A percentile compares a stretch with the other conserved stretches of the same genome.
Evolutionary conservation across 2,888 invertebrate species (phyloP).

Genomic region (Phymatocera aterrima): DNA sequence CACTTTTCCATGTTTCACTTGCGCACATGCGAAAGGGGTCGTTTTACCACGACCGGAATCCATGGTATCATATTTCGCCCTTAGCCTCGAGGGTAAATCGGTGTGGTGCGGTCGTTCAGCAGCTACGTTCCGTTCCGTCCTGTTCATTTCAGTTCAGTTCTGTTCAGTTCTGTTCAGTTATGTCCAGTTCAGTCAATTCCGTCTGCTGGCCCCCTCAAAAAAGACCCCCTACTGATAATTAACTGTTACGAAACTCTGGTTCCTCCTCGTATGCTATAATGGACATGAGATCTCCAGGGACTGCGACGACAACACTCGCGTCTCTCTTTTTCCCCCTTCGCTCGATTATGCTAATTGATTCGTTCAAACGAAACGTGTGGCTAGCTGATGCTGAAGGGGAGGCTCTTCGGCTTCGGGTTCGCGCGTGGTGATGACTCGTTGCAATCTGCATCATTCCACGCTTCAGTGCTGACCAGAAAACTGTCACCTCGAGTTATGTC

Average conservation of each 20-base stretch:
- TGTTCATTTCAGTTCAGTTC: neutral
- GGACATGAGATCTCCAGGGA: slow-evolving; percentile 1
- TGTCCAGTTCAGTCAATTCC: neutral
- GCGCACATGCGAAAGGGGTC: neutral
- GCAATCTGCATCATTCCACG: slow-evolving; percentile 27
- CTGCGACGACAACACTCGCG: neutral
- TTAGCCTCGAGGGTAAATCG: neutral
- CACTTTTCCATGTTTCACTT: neutral
- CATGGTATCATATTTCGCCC: slow-evolving; percentile 9
- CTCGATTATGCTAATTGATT: slow-evolving; percentile 60
- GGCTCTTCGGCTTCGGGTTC: neutral
- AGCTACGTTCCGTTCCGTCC: neutral
- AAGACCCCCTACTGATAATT: slow-evolving; percentile 12
- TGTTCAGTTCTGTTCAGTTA: neutral
- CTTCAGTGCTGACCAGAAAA: slow-evolving; percentile 10
- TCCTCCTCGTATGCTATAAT: neutral
- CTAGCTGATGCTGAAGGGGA: slow-evolving; percentile 19
- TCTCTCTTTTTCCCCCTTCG: slow-evolving; percentile 22
- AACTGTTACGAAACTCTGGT: slow-evolving; percentile 24
- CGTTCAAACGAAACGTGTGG: slow-evolving; percentile 49
- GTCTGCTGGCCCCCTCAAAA: neutral
- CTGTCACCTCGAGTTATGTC: slow-evolving; percentile 16
- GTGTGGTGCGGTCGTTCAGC: neutral
- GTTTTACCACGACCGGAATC: neutral
- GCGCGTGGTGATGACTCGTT: slow-evolving; percentile 14